Conservation (phyloP, 1,140 invertebrate species). For the Drosophila albomicans region DNA sequence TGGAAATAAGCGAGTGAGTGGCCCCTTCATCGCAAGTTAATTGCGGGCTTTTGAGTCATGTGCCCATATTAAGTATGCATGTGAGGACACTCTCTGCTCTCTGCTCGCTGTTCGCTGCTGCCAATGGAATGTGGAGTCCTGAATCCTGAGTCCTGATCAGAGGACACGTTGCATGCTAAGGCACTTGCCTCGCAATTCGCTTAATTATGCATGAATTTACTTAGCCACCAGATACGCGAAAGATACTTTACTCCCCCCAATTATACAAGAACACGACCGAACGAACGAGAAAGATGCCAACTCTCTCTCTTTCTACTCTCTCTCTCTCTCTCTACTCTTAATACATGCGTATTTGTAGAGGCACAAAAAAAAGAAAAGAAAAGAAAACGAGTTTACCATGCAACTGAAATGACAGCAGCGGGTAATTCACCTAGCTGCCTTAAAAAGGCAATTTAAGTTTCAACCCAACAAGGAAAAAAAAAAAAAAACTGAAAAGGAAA, state of each 20-base stretch:
- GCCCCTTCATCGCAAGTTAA: conserved; percentile 59
- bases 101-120: background rate
- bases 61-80: conserved; percentile 56
- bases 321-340: background rate
- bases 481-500: conserved; percentile 29
- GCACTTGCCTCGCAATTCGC: conserved; percentile 38
- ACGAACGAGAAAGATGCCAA: background rate
- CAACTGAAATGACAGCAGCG: background rate
- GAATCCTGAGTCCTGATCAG: conserved; percentile 24
- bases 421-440: background rate
- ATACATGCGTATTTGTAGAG: background rate
- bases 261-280: conserved; percentile 38
- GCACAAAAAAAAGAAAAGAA: background rate
- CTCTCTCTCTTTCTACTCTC: background rate
- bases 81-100: conserved; percentile 26
- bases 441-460: conserved; percentile 44
- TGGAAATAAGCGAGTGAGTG: conserved; percentile 57
- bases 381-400: conserved; percentile 3
- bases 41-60: conserved; percentile 59
- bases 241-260: conserved; percentile 27
- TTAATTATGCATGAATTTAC: conserved; percentile 66
- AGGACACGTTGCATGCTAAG: conserved; percentile 28
- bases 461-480: conserved; percentile 2
- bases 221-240: conserved; percentile 30
- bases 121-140: conserved; percentile 2